phyloP scores from a whole-genome alignment of 2,797 vertebrate genomes.

The Hydrolagus colliei region DNA sequence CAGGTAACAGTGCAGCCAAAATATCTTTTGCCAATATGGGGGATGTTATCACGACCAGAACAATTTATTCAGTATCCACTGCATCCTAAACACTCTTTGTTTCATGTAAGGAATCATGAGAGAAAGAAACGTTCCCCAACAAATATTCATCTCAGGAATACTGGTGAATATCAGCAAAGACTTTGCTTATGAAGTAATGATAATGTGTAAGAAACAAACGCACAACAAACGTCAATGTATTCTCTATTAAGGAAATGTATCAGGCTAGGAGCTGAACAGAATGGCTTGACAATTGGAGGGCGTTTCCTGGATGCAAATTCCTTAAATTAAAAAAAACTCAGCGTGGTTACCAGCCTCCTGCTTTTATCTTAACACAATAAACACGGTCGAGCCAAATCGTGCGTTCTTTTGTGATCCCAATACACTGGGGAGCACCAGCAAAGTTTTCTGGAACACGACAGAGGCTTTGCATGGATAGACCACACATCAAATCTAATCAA shows the following conservation, averaged over 20 bases:
- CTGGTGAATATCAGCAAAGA: slow-evolving; percentile 1
- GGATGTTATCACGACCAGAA: background rate
- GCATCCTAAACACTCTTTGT: background rate
- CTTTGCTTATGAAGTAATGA: background rate
- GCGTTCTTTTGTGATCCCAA: slow-evolving; percentile 6
- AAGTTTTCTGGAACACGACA: slow-evolving; percentile 16
- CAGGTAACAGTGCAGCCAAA: background rate
- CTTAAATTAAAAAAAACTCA: slow-evolving; percentile 4
- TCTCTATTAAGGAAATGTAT: too few species aligned
- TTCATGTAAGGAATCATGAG: background rate
- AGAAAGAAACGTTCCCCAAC: background rate
- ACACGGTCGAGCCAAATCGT: slow-evolving; percentile 20
- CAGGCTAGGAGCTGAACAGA: background rate
- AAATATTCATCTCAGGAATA: background rate
- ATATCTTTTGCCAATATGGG: background rate
- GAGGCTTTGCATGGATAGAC: background rate
- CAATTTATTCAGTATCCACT: background rate
- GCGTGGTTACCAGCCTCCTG: background rate
- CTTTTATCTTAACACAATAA: slow-evolving; percentile 24
- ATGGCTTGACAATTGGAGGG: background rate
- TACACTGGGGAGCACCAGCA: background rate
- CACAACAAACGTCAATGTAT: too few species aligned
- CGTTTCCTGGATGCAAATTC: slow-evolving; percentile 16
- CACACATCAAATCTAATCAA: slow-evolving; percentile 22
- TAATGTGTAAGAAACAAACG: too few species aligned